Base-by-base conservation (phyloP, 2,888 invertebrate species). In the Protophormia terraenovae region DNA sequence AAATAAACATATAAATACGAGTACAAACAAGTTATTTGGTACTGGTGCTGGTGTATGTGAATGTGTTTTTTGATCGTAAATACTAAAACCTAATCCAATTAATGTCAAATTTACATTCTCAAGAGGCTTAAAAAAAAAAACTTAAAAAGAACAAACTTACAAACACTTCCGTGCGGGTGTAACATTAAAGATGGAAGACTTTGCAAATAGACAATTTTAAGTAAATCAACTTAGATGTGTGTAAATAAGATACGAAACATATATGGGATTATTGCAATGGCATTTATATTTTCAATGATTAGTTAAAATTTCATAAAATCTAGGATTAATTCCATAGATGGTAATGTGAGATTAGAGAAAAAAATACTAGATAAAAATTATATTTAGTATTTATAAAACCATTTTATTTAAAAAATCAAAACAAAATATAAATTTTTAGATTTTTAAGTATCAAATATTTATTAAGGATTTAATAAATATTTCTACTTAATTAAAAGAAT, bases 91-190 rank as follows among this genome's bases (percentile, higher is more conserved):
- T 90, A 89, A 90, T 90, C 89, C 88, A 90, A 90, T 90, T 90
- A 90, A 89, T 88, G 88, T 88, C 80, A 87, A 88, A 89, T 88
- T 89, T 88, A 88, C 89, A 89, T 89, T 89, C 88, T 89, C 83
- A 87, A 88, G 87, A 87, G 88, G 82, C 88, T 89, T 87, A 86
- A 32, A 22, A 45, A 32, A 22, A 45, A 35, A 35, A 60, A 72
- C 22, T 64, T 78, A 22, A 69, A 82, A 78, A 55, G 38, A 29
- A 22, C 14, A 66, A 14, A 41, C 29, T 35, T n/a, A 12, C 32
- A 58, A 7, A 16, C 32, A 50, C 22, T 19, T 60, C 4, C 5
- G 47, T 50, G 29, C 8, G n/a, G 29, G 16, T 29, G 2, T n/a
- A 7, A 16, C 8, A 58, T 10, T 16, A 0, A 3, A 16, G 29